Evolutionary conservation across 53 echinoderm and acorn worm genomes (phyloP).

Genomic region (Paracentrotus lividus): DNA sequence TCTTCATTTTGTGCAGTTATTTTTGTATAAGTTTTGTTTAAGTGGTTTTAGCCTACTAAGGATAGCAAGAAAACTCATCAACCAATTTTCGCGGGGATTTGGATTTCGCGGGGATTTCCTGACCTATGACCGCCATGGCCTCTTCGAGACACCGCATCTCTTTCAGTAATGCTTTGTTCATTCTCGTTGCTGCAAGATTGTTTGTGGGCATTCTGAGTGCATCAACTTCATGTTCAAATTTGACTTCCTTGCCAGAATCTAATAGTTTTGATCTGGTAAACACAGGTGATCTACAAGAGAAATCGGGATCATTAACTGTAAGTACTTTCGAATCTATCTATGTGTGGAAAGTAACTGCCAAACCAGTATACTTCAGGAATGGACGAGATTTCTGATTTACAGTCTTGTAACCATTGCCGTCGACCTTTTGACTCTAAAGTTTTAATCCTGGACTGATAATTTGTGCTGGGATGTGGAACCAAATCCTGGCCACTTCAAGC

Average conservation of each 20-base stretch:
- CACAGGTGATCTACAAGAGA: not conserved
- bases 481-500: conserved; percentile 26
- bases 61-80: no score
- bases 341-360: no score
- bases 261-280: conserved; percentile 10
- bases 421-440: no score
- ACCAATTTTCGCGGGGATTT: conserved; percentile 15
- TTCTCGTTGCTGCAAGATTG: not conserved
- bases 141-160: conserved; percentile 2
- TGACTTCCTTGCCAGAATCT: not conserved
- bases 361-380: no score
- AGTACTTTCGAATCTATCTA: no score
- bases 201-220: not conserved
- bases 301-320: conserved; percentile 22
- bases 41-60: no score
- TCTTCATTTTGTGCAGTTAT: no score
- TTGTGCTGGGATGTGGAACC: conserved; percentile 51
- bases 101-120: conserved; percentile 33
- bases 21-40: no score
- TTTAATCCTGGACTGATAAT: conserved; percentile 27
- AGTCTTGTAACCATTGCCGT: no score
- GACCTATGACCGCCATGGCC: conserved; percentile 40
- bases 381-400: no score
- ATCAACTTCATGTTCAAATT: conserved; percentile 25
- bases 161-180: not conserved